phyloP scores from a whole-genome alignment of 2,797 vertebrate genomes.

The Orestias chungarensis region DNA sequence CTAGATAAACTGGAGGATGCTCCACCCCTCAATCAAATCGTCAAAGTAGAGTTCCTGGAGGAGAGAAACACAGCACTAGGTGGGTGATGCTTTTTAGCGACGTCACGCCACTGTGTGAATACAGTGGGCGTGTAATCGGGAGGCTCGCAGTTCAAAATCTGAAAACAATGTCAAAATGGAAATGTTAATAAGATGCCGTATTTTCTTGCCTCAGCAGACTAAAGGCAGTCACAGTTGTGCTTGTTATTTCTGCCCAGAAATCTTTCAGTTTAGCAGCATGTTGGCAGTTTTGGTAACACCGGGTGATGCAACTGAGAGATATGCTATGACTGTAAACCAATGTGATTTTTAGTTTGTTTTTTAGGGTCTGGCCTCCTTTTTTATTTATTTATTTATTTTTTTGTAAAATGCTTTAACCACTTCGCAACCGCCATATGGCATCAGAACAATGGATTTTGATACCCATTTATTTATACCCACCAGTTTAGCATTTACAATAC shows the following conservation, averaged over 20 bases:
- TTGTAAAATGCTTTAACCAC: not conserved
- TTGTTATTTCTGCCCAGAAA: slow-evolving; percentile 32
- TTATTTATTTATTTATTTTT: no score
- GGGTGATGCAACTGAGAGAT: slow-evolving; percentile 36
- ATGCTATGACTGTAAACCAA: slow-evolving; percentile 33
- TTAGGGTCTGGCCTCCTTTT: not conserved
- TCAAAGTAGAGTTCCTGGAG: slow-evolving; percentile 95
- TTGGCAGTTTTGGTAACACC: slow-evolving; percentile 45
- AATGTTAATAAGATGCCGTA: slow-evolving; percentile 35
- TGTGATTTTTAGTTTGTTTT: slow-evolving; percentile 15
- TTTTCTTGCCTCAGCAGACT: slow-evolving; percentile 24
- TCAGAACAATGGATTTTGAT: not conserved
- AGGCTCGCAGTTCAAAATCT: slow-evolving; percentile 25
- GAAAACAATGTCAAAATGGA: slow-evolving; percentile 39
- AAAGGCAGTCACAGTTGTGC: slow-evolving; percentile 36
- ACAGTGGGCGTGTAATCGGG: slow-evolving; percentile 18
- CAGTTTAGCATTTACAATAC: not conserved
- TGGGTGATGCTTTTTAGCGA: slow-evolving; percentile 68
- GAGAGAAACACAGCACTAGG: slow-evolving; percentile 95
- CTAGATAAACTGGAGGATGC: slow-evolving; percentile 94
- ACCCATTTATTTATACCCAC: not conserved
- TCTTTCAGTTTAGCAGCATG: slow-evolving; percentile 31
- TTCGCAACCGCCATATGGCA: not conserved
- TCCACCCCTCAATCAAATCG: slow-evolving; percentile 90
- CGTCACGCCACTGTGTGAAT: slow-evolving; percentile 29